Percentiles rank a stretch among this genome's conserved stretches.
phyloP scores from a whole-genome alignment of 1,140 invertebrate genomes.

The Drosophila gunungcola region DNA sequence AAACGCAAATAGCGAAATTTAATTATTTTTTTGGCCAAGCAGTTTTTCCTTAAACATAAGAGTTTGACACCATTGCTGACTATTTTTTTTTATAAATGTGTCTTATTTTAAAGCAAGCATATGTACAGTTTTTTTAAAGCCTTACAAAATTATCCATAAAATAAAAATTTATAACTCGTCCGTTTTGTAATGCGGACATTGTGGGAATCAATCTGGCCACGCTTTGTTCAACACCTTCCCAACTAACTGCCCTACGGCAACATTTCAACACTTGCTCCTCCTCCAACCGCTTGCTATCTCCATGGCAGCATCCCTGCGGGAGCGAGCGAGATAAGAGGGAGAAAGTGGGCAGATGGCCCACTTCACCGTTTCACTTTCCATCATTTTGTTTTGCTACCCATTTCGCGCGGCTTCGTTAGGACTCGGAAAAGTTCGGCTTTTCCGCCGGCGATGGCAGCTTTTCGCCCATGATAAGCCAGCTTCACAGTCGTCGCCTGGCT shows the following conservation, averaged over 20 bases:
- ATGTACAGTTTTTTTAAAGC: too few species aligned
- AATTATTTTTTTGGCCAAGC: too few species aligned
- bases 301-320: conserved; percentile 50
- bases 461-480: conserved; percentile 54
- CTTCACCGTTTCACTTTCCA: conserved; percentile 64
- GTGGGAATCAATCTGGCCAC: conserved; percentile 44
- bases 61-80: too few species aligned
- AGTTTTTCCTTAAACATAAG: too few species aligned
- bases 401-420: conserved; percentile 41
- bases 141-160: too few species aligned
- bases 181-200: conserved; percentile 6
- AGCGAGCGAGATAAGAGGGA: neutral
- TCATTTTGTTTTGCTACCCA: conserved; percentile 73
- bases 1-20: too few species aligned
- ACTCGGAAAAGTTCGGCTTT: conserved; percentile 32
- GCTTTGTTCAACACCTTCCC: conserved; percentile 46
- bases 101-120: too few species aligned
- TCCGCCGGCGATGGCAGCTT: conserved; percentile 27
- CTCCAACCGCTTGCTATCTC: conserved; percentile 26
- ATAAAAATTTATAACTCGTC: too few species aligned
- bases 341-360: conserved; percentile 18
- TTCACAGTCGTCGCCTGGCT: conserved; percentile 64
- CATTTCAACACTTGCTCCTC: conserved; percentile 39
- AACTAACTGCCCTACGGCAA: conserved; percentile 68
- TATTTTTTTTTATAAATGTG: too few species aligned